Base-by-base conservation (phyloP, 2,888 invertebrate species). In the Seira ritae region DNA sequence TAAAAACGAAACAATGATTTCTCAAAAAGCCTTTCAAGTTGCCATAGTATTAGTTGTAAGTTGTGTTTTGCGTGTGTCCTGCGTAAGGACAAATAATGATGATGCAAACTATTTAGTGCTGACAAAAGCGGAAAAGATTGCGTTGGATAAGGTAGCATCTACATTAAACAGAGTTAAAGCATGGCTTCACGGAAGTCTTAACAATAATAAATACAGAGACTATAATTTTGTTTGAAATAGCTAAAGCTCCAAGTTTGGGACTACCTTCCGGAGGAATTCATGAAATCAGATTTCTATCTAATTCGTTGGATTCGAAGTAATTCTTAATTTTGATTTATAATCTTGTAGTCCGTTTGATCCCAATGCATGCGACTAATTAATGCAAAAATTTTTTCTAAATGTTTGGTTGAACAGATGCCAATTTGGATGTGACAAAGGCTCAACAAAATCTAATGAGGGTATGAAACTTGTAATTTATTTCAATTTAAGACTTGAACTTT, bases 201-300 rank as follows among this genome's bases (percentile, higher is more conserved):
- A 6, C 19, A 10, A 17, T 3, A 60, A 12, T n/a, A 60, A n/a
- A 12, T 10, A 4, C n/a, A n/a, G n/a, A n/a, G 19, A 3, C 8
- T 4, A 12, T 17, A 12, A 60, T 60, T 12, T n/a, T 17, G 4
- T 46, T 50, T 50, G 3, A 46, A 8, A n/a, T 22, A 75, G 75
- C 31, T 75, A 15, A 75, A 75, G 20, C 6, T 17, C 1, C 67
- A 75, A 55, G 67, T 75, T 1, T 20, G 67, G 50, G 55, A 55
- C 12, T 23, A 23, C 0, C 20, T 75, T 6, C 66, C 55, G 12
- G 69, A 76, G 37, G 76, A 76, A 1, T 76, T 60, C 17, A 76
- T 76, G 76, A 76, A 69, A 17, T 15, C 68, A 0, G 76, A 76
- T 31, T 76, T 76, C n/a, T 76, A 76, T 19, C 37, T 76, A 37